Percentiles rank a stretch among this genome's conserved stretches.
Conservation (phyloP, 2,113 vertebrate genomes). For the Cinclus mexicanus region DNA sequence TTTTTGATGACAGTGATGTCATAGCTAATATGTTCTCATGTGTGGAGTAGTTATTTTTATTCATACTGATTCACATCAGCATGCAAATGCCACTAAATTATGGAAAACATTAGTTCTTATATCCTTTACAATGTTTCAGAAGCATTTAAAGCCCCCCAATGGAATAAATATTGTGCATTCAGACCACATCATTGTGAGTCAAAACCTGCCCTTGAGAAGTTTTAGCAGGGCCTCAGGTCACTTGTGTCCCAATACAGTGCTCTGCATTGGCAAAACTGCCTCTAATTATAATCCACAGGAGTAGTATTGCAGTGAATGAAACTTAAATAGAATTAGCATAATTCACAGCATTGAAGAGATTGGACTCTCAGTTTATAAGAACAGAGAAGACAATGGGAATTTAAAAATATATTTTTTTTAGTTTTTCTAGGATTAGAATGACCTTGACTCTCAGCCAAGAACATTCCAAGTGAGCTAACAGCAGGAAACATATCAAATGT, state of each 20-base stretch:
- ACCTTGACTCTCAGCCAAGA: slow-evolving; percentile 58
- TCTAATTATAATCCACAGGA: not conserved
- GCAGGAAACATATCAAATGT: slow-evolving; percentile 51
- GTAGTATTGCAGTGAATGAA: not conserved
- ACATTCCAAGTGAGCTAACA: slow-evolving; percentile 62
- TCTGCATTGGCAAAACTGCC: not conserved
- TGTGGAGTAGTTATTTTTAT: not conserved
- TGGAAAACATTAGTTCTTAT: not conserved
- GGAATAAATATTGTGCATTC: not conserved
- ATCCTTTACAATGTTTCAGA: not conserved
- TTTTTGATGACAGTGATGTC: not conserved
- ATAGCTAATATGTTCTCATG: not conserved
- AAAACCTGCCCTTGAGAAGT: not conserved
- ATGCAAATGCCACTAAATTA: not conserved
- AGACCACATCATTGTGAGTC: not conserved
- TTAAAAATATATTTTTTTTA: not conserved
- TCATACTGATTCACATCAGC: not conserved
- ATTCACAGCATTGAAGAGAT: not conserved
- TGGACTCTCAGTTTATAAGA: slow-evolving; percentile 28
- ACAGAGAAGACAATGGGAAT: slow-evolving; percentile 43
- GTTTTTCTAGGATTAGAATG: slow-evolving; percentile 26
- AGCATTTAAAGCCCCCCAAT: not conserved
- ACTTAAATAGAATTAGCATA: not conserved
- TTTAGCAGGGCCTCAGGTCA: not conserved
- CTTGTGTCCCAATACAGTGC: not conserved